Evolutionary conservation across 1,140 invertebrate genomes (phyloP).

Genomic region (Agrypnia vestita): DNA sequence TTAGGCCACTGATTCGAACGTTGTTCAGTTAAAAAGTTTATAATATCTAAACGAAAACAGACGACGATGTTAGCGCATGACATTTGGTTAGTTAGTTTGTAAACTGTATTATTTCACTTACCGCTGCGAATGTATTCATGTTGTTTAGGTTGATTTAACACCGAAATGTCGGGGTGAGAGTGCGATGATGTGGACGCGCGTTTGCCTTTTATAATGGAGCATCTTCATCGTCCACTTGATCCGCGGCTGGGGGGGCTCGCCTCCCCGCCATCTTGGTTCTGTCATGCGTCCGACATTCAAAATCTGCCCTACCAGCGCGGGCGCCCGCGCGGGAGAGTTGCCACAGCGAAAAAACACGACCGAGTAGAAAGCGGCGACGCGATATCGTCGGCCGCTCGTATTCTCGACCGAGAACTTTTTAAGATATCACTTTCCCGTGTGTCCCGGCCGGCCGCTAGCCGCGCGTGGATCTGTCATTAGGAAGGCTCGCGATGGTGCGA

Average conservation of each 20-base stretch:
- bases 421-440: too few species aligned
- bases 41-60: too few species aligned
- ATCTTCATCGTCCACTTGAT: conserved; percentile 49
- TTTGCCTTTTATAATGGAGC: conserved; percentile 56
- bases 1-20: too few species aligned
- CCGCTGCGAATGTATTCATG: conserved; percentile 59
- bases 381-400: too few species aligned
- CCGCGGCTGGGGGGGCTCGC: conserved; percentile 24
- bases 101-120: conserved; percentile 51
- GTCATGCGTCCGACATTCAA: conserved; percentile 47
- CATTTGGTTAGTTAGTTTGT: conserved; percentile 2
- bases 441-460: too few species aligned
- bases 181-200: conserved; percentile 43
- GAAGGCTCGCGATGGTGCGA: too few species aligned
- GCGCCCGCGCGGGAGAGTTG: not conserved
- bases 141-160: conserved; percentile 52
- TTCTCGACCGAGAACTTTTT: too few species aligned
- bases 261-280: conserved; percentile 17
- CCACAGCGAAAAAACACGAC: too few species aligned
- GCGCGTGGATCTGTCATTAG: too few species aligned
- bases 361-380: too few species aligned
- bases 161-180: conserved; percentile 59
- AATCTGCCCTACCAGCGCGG: conserved; percentile 37
- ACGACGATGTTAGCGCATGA: not conserved
- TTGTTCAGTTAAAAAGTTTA: too few species aligned